A percentile compares a stretch with the other conserved stretches of the same genome.
phyloP scores from a whole-genome alignment of 2,113 vertebrate genomes.

The Atherinomorus stipes region DNA sequence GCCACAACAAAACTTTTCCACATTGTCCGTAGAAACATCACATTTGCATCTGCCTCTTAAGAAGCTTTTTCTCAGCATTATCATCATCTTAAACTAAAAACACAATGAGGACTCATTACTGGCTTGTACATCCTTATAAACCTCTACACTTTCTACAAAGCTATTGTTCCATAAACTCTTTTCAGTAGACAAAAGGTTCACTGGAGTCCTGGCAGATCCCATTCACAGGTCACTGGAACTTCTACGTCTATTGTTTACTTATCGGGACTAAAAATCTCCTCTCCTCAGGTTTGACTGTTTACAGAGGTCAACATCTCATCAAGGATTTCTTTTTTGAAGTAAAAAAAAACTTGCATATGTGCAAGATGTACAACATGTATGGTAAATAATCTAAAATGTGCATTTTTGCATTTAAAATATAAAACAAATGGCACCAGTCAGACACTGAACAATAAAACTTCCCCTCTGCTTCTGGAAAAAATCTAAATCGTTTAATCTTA shows the following conservation, averaged over 20 bases:
- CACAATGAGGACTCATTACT: conserved; percentile 1
- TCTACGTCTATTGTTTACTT: conserved; percentile 47
- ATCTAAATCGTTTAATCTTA: background rate
- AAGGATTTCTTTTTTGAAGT: conserved; percentile 4
- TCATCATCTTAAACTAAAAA: conserved; percentile 8
- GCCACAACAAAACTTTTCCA: conserved; percentile 41
- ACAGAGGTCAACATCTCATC: conserved; percentile 14
- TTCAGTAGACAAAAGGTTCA: conserved; percentile 37
- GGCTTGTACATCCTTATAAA: conserved; percentile 9
- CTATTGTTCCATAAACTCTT: conserved; percentile 42
- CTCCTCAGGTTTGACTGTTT: conserved; percentile 14
- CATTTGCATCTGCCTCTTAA: background rate
- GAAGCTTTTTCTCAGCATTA: conserved; percentile 4
- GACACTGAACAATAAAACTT: background rate
- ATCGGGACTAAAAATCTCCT: conserved; percentile 36
- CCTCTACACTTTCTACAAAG: background rate
- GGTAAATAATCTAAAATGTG: background rate
- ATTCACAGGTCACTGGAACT: conserved; percentile 39
- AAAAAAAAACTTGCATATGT: conserved; percentile 2
- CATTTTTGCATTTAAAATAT: background rate
- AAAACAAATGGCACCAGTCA: background rate
- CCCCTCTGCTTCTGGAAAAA: background rate
- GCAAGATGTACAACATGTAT: background rate
- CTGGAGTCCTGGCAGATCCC: conserved; percentile 39
- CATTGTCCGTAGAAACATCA: conserved; percentile 33